Evolutionary conservation across 2,113 vertebrate genomes (phyloP), one percentile per base, ranked within the genome.

Genomic region (Daubentonia madagascariensis): DNA sequence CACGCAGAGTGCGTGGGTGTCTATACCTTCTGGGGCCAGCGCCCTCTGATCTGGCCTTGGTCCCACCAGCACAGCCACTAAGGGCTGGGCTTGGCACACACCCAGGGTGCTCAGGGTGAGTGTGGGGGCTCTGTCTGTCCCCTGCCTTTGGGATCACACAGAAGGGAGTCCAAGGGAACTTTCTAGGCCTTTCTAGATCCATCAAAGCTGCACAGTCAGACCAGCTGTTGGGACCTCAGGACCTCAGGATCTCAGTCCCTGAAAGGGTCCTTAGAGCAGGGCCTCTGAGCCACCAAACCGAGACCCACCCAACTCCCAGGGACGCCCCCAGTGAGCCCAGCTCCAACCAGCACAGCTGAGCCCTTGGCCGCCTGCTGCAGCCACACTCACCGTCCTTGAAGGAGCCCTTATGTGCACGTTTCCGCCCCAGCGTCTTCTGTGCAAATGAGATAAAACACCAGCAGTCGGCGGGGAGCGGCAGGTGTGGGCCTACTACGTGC

Each of bases 381-480:
- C 5, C 45, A 67, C 99, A 59, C 99, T 98, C 99, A 99, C 99
- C 99, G 10, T 99, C 99, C 98, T 99, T 99, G 99, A 99, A 99
- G 0, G 99, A 99, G 87, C 99, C 99, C 0, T 99, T 99, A 95
- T 99, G 98, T 94, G 99, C 99, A 32, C 99, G 99, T 97, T 98
- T 99, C 97, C 99, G 98, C 3, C 99, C 99, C 0, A 99, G 97
- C 0, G 99, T 99, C 98, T 78, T 99, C 99, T 99, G 98, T 23
- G 78, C 68, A 78, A 70, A 98, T 2, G 43, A 96, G 80, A 91
- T 23, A 86, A 63, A 37, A 86, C 13, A 23, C 0, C 1, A 4
- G 7, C 5, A 0, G 16, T 85, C 28, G 73, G 91, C 1, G 25
- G 75, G 75, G n/a, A 5, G 32, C 25, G 35, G 30, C 30, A 6